Evolutionary conservation across 2,797 vertebrate genomes (phyloP), one percentile per base, ranked within the genome.

Genomic region (Microctenopoma lineatum): DNA sequence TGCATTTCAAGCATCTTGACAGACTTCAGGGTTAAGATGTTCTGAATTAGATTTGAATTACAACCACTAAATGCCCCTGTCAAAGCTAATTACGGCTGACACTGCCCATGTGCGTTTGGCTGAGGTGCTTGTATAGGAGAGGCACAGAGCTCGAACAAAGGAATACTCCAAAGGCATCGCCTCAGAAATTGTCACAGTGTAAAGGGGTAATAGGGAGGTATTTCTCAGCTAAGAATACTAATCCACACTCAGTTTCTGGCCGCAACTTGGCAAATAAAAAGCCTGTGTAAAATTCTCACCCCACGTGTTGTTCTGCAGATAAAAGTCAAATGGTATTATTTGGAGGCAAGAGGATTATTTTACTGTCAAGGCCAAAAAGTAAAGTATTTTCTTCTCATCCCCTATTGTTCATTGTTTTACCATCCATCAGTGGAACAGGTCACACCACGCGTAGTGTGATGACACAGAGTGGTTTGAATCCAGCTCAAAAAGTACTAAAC

Each of bases 11-110:
- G 92, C 77, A 66, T 94, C 95, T 95, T 97, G 97, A 99, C 97
- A 98, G 96, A 95, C 97, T 96, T 91, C 94, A 94, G 96, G 91
- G 94, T 96, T 98, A 97, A 98, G 98, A 99, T 99, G 97, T 98
- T 99, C 97, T 97, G 98, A 97, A 98, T 99, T 97, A 99, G 97
- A 99, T 99, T 99, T 98, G 97, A 98, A 98, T 99, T 99, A 98
- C 98, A 98, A 96, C 97, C 96, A 90, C 97, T 98, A 98, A 99
- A 98, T 97, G 96, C 97, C 95, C 95, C 97, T 99, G 98, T 99
- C 98, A 98, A 92, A 96, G 93, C 92, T 95, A 86, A 95, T 99
- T 98, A 99, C 79, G 79, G 91, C 94, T 97, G 98, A 99, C 95
- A 96, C 93, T 98, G 93, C 90, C 96, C 98, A 98, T 96, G 84